phyloP scores from a whole-genome alignment of 2,113 vertebrate genomes.

The Callorhinus ursinus region DNA sequence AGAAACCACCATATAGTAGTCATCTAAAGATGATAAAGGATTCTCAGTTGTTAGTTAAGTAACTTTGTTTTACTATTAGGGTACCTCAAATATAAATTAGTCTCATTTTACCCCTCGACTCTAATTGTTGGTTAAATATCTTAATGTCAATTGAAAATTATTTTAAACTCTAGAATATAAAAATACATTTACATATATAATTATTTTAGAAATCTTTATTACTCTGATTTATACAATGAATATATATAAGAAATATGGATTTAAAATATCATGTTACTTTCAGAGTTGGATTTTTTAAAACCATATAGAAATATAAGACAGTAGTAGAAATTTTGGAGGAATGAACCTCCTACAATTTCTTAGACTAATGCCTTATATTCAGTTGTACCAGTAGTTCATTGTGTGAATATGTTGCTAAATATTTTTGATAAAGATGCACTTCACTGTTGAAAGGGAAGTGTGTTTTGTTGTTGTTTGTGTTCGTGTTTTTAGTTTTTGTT shows the following conservation, averaged over 20 bases:
- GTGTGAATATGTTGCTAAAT: neutral
- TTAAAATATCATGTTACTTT: neutral
- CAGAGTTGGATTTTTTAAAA: neutral
- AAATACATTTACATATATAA: neutral
- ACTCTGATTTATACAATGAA: neutral
- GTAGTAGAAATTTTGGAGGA: neutral
- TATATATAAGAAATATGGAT: neutral
- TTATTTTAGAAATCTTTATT: neutral
- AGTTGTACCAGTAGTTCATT: neutral
- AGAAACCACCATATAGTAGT: neutral
- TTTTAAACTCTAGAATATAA: neutral
- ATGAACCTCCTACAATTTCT: neutral
- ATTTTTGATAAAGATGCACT: neutral
- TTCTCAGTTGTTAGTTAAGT: neutral
- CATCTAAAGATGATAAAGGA: neutral
- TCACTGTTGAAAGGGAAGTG: neutral
- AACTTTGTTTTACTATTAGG: neutral
- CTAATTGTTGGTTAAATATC: neutral
- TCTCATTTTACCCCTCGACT: neutral
- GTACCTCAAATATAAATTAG: neutral
- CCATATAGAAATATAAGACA: neutral
- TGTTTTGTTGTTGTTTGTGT: neutral
- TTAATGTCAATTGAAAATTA: neutral
- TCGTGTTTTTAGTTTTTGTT: neutral
- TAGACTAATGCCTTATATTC: neutral